A percentile compares a stretch with the other conserved stretches of the same genome.
Conservation (phyloP, 2,113 vertebrate genomes). For the Muntiacus reevesi region DNA sequence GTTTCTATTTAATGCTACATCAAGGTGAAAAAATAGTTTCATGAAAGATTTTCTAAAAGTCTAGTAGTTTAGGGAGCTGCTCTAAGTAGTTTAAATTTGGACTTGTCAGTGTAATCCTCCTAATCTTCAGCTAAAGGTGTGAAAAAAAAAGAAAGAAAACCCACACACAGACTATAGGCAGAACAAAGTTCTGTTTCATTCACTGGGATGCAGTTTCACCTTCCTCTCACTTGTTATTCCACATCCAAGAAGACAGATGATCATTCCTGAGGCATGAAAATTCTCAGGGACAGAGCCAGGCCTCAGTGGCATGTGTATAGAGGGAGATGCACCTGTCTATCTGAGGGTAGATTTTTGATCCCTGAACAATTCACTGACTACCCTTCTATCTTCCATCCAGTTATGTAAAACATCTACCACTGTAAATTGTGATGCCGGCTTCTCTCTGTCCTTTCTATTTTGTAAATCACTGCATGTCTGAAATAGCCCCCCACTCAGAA, state of each 20-base stretch:
- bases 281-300: slow-evolving; percentile 47
- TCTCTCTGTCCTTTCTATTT: slow-evolving; percentile 55
- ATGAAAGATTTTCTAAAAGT: neutral
- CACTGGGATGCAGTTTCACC: neutral
- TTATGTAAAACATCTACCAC: neutral
- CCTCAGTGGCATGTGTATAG: neutral
- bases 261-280: slow-evolving; percentile 6
- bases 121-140: neutral
- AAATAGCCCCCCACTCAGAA: slow-evolving; percentile 45
- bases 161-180: neutral
- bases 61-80: slow-evolving; percentile 35
- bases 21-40: slow-evolving; percentile 23
- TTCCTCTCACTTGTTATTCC: neutral
- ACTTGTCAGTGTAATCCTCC: neutral
- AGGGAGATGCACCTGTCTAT: neutral
- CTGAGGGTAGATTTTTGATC: slow-evolving; percentile 21
- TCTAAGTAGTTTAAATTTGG: slow-evolving; percentile 23
- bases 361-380: neutral
- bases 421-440: slow-evolving; percentile 57
- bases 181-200: neutral
- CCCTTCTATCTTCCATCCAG: neutral
- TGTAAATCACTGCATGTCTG: slow-evolving; percentile 64
- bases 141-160: neutral
- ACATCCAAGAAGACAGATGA: neutral
- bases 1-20: slow-evolving; percentile 42